Base-by-base conservation (phyloP, 2,797 vertebrate genomes). In the Xenopus petersii region DNA sequence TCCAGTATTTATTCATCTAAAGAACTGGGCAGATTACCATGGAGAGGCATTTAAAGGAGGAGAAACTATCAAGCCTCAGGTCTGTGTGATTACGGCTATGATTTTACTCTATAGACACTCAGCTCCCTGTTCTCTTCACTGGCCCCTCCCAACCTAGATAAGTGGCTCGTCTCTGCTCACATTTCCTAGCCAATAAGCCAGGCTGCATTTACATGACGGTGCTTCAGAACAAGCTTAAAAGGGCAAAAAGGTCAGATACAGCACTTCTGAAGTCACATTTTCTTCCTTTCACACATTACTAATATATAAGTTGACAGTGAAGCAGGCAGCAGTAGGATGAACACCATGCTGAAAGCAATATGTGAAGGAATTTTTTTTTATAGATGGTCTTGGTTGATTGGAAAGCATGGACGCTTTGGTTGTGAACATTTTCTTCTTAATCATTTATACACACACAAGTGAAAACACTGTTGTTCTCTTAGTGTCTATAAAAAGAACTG, bases 121-220 rank as follows among this genome's bases (percentile, higher is more conserved):
- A 30, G 74, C 30, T 64, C 70, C 67, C 24, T 21, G 49, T 51
- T 51, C 49, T 17, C 54, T 7, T 56, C 68, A 59, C 75, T 64
- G 24, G 75, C 84, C 83, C 80, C 83, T 78, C 83, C 73, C 58
- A 83, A 24, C 21, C 0, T 0, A 70, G 80, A 74, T 47, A 81
- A 81, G 79, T 1, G 80, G 72, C 76, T 74, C 71, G 72, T 81
- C 75, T 59, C 67, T 64, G 72, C 81, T 85, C 76, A 75, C 58
- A 69, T 85, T 84, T 80, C 81, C 42, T 49, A 60, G 58, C 59
- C 81, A 80, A 75, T 75, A 69, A 60, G 70, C 70, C 66, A 75
- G 73, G 71, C 73, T 65, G 58, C 59, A 61, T 36, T 21, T 30
- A 42, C 51, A 66, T 51, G 0, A 2, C 79, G 80, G 64, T 54